phyloP scores from a whole-genome alignment of 2,113 vertebrate genomes.

The Lamprologus tigripictilis region DNA sequence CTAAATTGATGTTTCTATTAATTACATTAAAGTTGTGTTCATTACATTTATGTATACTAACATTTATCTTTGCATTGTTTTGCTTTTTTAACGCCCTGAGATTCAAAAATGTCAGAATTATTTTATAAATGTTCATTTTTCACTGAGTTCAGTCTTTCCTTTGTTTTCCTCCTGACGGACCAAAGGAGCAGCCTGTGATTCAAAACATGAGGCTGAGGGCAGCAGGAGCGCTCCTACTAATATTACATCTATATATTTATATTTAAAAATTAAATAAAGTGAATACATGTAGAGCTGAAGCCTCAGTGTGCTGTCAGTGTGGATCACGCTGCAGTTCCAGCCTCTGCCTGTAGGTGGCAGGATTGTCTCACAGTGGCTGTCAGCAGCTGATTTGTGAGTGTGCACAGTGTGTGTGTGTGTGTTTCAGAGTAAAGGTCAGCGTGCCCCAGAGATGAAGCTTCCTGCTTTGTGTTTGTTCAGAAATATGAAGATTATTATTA shows the following conservation, averaged over 20 bases:
- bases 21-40: not conserved
- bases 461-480: not conserved
- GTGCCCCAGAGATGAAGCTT: not conserved
- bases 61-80: not conserved
- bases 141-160: not conserved
- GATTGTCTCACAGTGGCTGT: constrained; percentile 28
- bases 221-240: not conserved
- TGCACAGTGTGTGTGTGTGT: not conserved
- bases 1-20: not conserved
- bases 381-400: not conserved
- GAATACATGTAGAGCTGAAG: not conserved
- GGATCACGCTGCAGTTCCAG: not conserved
- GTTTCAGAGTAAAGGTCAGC: not conserved
- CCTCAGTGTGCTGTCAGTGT: not conserved
- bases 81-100: not conserved
- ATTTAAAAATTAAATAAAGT: not conserved
- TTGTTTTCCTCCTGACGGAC: not conserved
- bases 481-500: not conserved
- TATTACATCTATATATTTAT: not conserved
- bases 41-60: not conserved
- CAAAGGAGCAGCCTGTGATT: not conserved
- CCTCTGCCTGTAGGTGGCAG: constrained; percentile 61
- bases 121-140: not conserved
- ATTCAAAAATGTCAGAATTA: not conserved
- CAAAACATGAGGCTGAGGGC: too few species aligned